Base-by-base conservation (phyloP, 2,888 invertebrate species). In the Thymelicus acteon region DNA sequence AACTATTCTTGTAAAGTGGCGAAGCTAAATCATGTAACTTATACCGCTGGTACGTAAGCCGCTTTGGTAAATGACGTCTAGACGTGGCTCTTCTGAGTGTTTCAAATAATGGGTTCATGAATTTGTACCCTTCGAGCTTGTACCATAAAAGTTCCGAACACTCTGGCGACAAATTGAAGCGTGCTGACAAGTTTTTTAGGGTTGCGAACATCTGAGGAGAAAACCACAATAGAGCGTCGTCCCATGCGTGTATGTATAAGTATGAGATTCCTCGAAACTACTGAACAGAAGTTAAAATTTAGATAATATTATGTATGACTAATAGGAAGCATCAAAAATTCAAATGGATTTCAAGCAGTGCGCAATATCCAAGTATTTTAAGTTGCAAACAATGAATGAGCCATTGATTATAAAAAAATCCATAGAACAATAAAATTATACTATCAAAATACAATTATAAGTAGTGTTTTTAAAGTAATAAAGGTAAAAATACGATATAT, bases 91-190 rank as follows among this genome's bases (percentile, higher is more conserved):
- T 57, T 44, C 19, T 24, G 10, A 44, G 44, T 60, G 48, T 48
- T 60, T 48, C 48, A 58, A 60, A 60, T 39, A 60, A 44, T 44
- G 24, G 5, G 60, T 52, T 37, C 40, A 24, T 58, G 31, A 52
- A 60, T n/a, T 67, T 60, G 40, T 66, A 47, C 37, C 58, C 47
- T 47, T 52, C 60, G 13, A 24, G 57, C 10, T 63, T 67, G 52
- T 61, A 61, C 60, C 19, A 24, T 61, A 44, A 48, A 67, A 49
- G 31, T 67, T 10, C n/a, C 7, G 49, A 48, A 67, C 49, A 24
- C 48, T 48, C 60, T 6, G 12, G 49, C 60, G 67, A 60, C 60
- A 67, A 60, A 67, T 67, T 49, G 67, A 24, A 60, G 40, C 49
- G n/a, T 24, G 57, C 60, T 40, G 60, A 40, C 67, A 67, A 66